Evolutionary conservation across 2,113 vertebrate species (phyloP), one percentile per base, ranked within the genome.

Genomic region (Salvelinus sp.): DNA sequence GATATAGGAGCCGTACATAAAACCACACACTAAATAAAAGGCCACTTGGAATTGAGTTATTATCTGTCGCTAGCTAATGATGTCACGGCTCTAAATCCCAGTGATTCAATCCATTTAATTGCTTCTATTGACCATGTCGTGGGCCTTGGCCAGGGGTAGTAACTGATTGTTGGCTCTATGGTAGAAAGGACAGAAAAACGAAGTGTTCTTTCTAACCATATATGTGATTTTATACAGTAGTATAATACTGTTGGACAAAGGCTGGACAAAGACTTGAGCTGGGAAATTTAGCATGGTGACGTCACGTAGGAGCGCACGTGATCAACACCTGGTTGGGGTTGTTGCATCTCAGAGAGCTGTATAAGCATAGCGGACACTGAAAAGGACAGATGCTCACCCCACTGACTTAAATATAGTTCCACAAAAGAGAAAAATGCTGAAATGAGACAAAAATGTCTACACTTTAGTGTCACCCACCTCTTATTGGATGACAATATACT

Each of bases 231-330:
- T 33, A 6, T 33, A 33, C 33, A 96, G 97, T 94, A 98, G 94
- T 78, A 98, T 93, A 85, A 98, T 97, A 80, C 91, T 95, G 13
- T 23, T 23, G 23, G 23, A 23, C 23, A 23, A 23, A 23, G 23
- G 94, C 74, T 99, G 98, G 80, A 99, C 94, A 80, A 99, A 99
- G 82, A 98, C 97, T 90, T 99, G 97, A 63, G 95, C 94, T 38
- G 96, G 97, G 88, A 98, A 99, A 89, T 99, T 97, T 91, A 98
- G 96, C 96, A 98, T 96, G 73, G 98, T 98, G 79, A 99, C 98
- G 18, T 97, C 96, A 84, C 94, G 93, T 62, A 99, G 86, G 71
- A 99, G 95, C 65, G 97, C 96, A 85, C 0, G 96, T 96, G 71
- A 88, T 96, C 91, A 94, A 94, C 73, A 98, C 94, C 84, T 97